Base-by-base conservation (phyloP, 2,113 vertebrate genomes). In the Pithys albifrons region DNA sequence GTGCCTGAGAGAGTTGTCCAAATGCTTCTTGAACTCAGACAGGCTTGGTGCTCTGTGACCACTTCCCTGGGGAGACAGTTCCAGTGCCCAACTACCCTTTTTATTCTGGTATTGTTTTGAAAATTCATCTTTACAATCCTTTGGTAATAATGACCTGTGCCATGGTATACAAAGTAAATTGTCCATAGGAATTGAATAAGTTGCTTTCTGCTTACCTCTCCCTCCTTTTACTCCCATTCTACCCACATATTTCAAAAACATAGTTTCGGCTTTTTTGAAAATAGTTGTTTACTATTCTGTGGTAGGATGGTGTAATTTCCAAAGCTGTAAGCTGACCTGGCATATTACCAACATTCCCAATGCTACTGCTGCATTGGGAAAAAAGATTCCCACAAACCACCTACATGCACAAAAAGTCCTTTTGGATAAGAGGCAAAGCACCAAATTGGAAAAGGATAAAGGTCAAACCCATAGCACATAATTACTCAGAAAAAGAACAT, bases 401-500 rank as follows among this genome's bases (percentile, higher is more conserved):
- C 61, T 84, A 81, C 55, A 91, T 1, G 12, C 51, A 80, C 19
- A 93, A 49, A 83, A 77, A 77, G 43, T 83, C 78, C 55, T 43
- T 55, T 43, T 74, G 88, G 46, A 90, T 64, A 93, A 88, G n/a
- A 70, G 23, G 54, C 54, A 82, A 88, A 82, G 29, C 39, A 74
- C 27, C 0, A 3, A 86, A 35, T 8, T 65, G 61, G 61, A 61
- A 74, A 84, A 84, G 64, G 33, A 91, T 52, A 88, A 96, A 85
- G 55, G 45, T 88, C 75, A 95, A 74, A 74, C 41, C 55, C 51
- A n/a, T 9, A 81, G 72, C 19, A 74, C 9, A 8, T 73, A 93
- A 83, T 74, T 77, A 25, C 72, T 81, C 3, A 8, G 59, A 75
- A 95, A 94, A 95, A 95, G 95, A 86, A 48, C 20, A 64, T 67